Conservation (phyloP, 2,113 vertebrate genomes). For the Coregonus clupeaformis region DNA sequence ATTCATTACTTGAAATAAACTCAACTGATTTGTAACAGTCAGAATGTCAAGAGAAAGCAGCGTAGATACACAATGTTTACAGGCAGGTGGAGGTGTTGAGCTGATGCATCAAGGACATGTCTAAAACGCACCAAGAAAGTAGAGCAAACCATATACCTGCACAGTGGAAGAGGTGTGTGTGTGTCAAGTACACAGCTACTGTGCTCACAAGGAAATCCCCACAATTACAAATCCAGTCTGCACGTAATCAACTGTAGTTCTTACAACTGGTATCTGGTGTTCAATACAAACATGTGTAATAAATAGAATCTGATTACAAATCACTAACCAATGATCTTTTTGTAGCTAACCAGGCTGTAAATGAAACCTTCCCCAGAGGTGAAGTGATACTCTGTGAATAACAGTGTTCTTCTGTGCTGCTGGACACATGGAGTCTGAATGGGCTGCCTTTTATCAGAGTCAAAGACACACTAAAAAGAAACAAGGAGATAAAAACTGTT, state of each 20-base stretch:
- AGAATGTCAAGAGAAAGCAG: neutral
- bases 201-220: slow-evolving; percentile 50
- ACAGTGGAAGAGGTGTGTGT: slow-evolving; percentile 1
- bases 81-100: slow-evolving; percentile 57
- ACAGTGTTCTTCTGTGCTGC: slow-evolving; percentile 28
- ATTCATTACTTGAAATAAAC: no score
- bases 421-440: slow-evolving; percentile 29
- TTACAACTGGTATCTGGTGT: slow-evolving; percentile 26
- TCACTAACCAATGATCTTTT: neutral
- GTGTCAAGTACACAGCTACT: slow-evolving; percentile 53
- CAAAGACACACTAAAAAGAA: slow-evolving; percentile 50
- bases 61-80: slow-evolving; percentile 15
- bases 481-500: slow-evolving; percentile 57
- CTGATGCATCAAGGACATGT: neutral
- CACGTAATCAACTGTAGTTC: slow-evolving; percentile 42
- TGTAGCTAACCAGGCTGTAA: neutral
- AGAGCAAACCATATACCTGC: no score
- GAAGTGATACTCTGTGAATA: slow-evolving; percentile 10
- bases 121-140: no score
- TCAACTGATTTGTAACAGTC: no score
- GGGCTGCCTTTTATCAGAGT: slow-evolving; percentile 47
- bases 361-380: neutral
- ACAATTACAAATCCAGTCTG: slow-evolving; percentile 29
- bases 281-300: slow-evolving; percentile 4
- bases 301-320: slow-evolving; percentile 28